Evolutionary conservation across 2,797 vertebrate species (phyloP).

Genomic region (Glyptemys insculpta): DNA sequence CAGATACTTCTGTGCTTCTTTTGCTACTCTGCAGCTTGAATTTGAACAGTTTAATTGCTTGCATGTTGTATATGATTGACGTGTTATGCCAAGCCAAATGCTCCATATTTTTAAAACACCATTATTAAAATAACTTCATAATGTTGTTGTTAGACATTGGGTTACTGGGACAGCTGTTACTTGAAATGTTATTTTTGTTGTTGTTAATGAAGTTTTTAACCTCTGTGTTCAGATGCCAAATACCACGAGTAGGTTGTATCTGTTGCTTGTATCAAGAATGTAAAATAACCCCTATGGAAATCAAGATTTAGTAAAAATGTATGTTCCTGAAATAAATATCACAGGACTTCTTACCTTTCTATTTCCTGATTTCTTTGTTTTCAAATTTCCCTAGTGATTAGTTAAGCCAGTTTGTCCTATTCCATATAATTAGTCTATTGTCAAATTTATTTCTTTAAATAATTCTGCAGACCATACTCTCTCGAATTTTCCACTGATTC

Average conservation of each 20-base stretch:
- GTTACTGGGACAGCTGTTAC: background rate
- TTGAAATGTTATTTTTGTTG: background rate
- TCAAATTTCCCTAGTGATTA: background rate
- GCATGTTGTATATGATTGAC: background rate
- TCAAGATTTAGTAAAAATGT: background rate
- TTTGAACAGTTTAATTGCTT: background rate
- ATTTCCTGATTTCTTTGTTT: background rate
- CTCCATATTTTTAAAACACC: background rate
- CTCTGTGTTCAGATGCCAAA: background rate
- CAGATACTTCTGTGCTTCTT: background rate
- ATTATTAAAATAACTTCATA: background rate
- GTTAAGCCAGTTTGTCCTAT: background rate
- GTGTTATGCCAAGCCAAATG: background rate
- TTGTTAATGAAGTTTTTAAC: background rate
- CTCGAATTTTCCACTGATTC: background rate
- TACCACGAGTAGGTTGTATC: background rate
- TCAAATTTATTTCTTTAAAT: background rate
- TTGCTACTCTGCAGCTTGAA: background rate
- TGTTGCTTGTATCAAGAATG: background rate
- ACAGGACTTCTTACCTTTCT: background rate
- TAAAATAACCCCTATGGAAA: background rate
- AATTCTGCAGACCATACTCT: background rate
- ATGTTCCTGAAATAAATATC: background rate
- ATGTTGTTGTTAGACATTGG: background rate
- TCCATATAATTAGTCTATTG: background rate